phyloP scores from a whole-genome alignment of 2,797 vertebrate genomes.

The Xyrichtys novacula region DNA sequence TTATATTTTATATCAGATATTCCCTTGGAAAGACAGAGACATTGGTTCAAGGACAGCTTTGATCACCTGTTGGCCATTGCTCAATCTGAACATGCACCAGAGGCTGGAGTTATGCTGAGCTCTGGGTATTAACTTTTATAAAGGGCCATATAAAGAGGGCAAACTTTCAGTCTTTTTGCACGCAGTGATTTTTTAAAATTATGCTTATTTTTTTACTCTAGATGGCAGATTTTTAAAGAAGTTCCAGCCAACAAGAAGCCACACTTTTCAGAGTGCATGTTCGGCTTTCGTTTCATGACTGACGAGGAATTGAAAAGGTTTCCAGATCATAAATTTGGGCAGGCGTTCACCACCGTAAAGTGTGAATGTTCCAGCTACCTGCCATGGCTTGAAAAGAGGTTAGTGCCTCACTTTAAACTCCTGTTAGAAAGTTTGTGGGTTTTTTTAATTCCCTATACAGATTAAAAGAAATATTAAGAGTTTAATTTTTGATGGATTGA shows the following conservation, averaged over 20 bases:
- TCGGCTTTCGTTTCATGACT: conserved; percentile 90
- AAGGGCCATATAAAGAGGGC: neutral
- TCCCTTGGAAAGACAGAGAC: conserved; percentile 82
- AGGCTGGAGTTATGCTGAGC: conserved; percentile 88
- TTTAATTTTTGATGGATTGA: neutral
- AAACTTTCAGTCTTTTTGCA: neutral
- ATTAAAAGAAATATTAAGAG: too few relatives aligned
- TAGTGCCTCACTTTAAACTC: neutral
- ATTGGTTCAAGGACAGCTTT: conserved; percentile 92
- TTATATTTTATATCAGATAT: conserved; percentile 77
- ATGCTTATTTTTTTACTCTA: conserved; percentile 49
- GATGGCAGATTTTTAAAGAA: conserved; percentile 91
- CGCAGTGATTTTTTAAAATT: neutral
- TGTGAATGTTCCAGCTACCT: conserved; percentile 91
- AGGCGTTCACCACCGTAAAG: conserved; percentile 91
- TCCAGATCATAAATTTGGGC: conserved; percentile 87
- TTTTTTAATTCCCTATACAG: too few relatives aligned
- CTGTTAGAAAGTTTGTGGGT: neutral
- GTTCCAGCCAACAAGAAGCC: conserved; percentile 81
- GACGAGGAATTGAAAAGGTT: conserved; percentile 88
- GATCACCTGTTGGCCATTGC: conserved; percentile 86
- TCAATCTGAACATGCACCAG: conserved; percentile 83
- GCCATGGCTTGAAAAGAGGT: conserved; percentile 93
- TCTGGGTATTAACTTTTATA: conserved; percentile 87
- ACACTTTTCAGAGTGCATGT: conserved; percentile 90